Evolutionary conservation across 2,888 invertebrate species (phyloP).

Genomic region (Sarcophaga variegata): DNA sequence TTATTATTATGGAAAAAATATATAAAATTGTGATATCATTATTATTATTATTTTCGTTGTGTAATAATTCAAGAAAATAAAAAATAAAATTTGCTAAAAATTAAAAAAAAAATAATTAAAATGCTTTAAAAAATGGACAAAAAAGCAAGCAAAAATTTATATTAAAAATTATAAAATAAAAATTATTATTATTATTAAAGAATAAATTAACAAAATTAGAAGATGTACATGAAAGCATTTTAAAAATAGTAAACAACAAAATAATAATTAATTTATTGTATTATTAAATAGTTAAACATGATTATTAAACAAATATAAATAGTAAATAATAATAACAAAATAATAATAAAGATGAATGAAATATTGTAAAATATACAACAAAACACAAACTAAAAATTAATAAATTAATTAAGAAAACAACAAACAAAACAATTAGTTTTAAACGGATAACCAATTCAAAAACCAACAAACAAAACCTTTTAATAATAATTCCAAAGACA

Average conservation of each 20-base stretch:
- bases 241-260: slow-evolving; percentile 28
- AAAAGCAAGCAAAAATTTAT: neutral
- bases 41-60: slow-evolving; percentile 58
- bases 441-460: neutral
- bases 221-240: slow-evolving; percentile 37
- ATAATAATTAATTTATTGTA: slow-evolving; percentile 1
- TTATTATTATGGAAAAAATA: slow-evolving; percentile 17
- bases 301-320: slow-evolving; percentile 10
- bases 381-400: neutral
- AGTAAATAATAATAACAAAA: slow-evolving; percentile 8
- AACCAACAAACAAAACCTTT: slow-evolving; percentile 32
- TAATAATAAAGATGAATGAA: neutral
- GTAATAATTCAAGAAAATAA: slow-evolving; percentile 42
- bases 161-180: slow-evolving; percentile 17
- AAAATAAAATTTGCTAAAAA: slow-evolving; percentile 12
- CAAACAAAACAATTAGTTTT: neutral
- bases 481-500: slow-evolving; percentile 15
- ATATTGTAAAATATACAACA: slow-evolving; percentile 14
- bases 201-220: slow-evolving; percentile 25
- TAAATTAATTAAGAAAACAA: slow-evolving; percentile 3
- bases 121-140: slow-evolving; percentile 12
- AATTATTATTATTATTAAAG: slow-evolving; percentile 23
- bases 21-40: slow-evolving; percentile 67
- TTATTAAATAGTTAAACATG: slow-evolving; percentile 7
- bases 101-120: slow-evolving; percentile 33